Percentiles rank a stretch among this genome's conserved stretches.
These are phyloP conservation scores for Henicopernis longicauda DNA, from an alignment of 2,113 vertebrate genomes.

Conservation along the genomic window DNA sequence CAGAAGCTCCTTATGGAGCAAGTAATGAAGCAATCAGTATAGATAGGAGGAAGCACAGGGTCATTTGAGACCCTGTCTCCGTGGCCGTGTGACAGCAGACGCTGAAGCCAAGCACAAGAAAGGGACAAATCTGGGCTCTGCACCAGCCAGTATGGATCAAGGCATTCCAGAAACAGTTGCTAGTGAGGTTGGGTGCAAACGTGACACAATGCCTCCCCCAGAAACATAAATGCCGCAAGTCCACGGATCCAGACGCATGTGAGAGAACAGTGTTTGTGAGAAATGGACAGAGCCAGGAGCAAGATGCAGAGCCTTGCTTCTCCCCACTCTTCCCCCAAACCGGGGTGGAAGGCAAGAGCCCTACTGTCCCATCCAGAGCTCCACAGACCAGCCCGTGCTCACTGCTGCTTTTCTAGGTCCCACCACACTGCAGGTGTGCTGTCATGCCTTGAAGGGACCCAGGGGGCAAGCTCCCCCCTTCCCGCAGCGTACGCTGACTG, in stretches of 20 bases:
- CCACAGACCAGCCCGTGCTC: not conserved
- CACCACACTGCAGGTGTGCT: accelerated
- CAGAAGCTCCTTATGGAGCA: not conserved
- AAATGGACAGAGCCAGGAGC: not conserved
- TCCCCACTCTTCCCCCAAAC: accelerated
- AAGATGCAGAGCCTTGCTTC: not conserved
- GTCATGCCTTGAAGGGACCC: accelerated
- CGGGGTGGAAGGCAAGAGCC: not conserved
- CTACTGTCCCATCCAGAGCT: not conserved
- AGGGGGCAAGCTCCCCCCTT: accelerated
- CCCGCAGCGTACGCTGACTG: accelerated
- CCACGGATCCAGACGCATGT: accelerated
- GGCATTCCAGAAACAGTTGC: not conserved
- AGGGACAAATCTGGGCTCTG: not conserved
- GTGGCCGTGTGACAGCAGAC: not conserved
- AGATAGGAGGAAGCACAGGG: accelerated
- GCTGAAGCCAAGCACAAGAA: not conserved
- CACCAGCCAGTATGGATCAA: not conserved
- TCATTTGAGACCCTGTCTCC: not conserved
- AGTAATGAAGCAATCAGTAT: not conserved
- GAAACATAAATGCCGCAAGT: accelerated
- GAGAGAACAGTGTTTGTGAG: not conserved
- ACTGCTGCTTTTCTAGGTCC: too few relatives aligned
- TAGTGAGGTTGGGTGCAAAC: not conserved
- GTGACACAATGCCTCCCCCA: not conserved